Evolutionary conservation across 2,113 vertebrate species (phyloP), one percentile per base, ranked within the genome.

Genomic region (Haplochromis burtoni): DNA sequence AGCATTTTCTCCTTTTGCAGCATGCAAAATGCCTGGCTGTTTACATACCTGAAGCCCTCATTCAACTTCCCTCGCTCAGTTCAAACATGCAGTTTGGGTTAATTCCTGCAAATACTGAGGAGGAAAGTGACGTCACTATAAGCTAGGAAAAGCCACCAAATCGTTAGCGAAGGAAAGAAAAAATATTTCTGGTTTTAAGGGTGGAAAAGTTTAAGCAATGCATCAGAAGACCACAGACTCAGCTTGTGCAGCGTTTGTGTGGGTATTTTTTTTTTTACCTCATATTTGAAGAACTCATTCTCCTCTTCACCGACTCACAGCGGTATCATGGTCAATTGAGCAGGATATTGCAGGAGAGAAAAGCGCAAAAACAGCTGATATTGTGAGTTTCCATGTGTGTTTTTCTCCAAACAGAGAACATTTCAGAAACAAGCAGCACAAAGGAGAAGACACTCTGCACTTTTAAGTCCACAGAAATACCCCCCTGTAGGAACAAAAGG

Each of bases 1-100:
- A 93, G 92, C 87, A 89, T 94, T 94, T 90, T 88, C 73, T 91
- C 87, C 91, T 78, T 88, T 86, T 90, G 91, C 91, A 16, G 76
- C 19, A 59, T 53, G 80, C 84, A 91, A 89, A 89, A 86, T 2
- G 61, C 29, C 68, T 12, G 49, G 31, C 84, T 92, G 91, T 94
- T 93, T 92, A 89, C 92, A 81, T 57, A 80, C 89, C 51, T 76
- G 71, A 90, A 89, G 90, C 80, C 51, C 88, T 80, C 61, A 24
- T 92, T 90, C 61, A 61, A 24, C 45, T 90, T 92, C 82, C 76
- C 90, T 85, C 87, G 80, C 90, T 88, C 79, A 10, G 84, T 84
- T 92, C 89, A 91, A 89, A 92, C 91, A 80, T 47, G 42, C 21
- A 80, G 54, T 92, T 93, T 87, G 82, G 87, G 82, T 55, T 88